Evolutionary conservation across 2,113 vertebrate species (phyloP), one percentile per base, ranked within the genome.

Genomic region (Pseudois nayaur): DNA sequence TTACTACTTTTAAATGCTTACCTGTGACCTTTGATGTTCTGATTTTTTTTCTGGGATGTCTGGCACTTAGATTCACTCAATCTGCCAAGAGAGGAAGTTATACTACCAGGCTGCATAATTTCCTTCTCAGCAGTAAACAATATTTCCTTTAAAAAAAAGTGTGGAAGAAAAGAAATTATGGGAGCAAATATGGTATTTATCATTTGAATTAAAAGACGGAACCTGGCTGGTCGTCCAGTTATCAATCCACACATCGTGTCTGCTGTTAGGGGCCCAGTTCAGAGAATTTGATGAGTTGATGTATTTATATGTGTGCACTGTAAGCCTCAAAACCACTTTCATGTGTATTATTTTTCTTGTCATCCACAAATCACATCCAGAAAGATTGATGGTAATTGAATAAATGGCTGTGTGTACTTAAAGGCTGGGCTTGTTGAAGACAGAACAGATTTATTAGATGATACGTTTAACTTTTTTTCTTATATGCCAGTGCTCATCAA

Each of bases 321-420:
- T n/a, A 59, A 36, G 71, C 85, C 36, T 83, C 97, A 83, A 33
- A 60, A 36, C 81, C 88, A 62, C 71, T 98, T 96, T 91, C 67
- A 9, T 86, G 89, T 91, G 55, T 27, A 78, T 12, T 13, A 64
- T 98, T 97, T 98, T 97, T 91, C 87, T 97, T 96, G 60, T 96
- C 97, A 82, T 59, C 86, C 23, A 92, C 98, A 97, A 95, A 98
- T 98, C 89, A 93, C 40, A 25, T 85, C 81, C 85, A 82, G 29
- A 67, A n/a, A 21, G 96, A 95, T 25, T 96, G 98, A 98, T 93
- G 87, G 95, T 98, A 82, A 96, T 90, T 96, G 74, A 79, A 60
- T 95, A 91, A 96, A 97, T 97, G 45, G 60, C 84, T 50, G 0
- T 84, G 94, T 96, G 54, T n/a, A 3, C 57, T 98, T 67, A 92